Conservation (phyloP, 2,113 vertebrate genomes). For the Albula glossodonta region DNA sequence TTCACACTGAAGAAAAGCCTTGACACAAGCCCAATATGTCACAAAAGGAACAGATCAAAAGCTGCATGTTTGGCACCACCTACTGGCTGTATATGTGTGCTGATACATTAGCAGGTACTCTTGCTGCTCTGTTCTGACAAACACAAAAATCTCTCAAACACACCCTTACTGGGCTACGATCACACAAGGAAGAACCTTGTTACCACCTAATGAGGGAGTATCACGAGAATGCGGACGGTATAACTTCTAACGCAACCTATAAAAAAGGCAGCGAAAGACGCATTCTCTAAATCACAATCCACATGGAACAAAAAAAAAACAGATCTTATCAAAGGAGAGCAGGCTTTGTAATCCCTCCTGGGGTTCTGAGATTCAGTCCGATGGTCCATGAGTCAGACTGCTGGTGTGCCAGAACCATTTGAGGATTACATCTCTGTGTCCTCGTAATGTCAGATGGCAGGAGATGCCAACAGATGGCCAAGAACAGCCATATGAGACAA, state of each 20-base stretch:
- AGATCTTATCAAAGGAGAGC: not conserved
- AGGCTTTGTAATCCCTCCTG: not conserved
- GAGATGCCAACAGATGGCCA: not conserved
- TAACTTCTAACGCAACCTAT: not conserved
- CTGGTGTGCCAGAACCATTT: not conserved
- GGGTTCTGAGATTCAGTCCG: constrained; percentile 18
- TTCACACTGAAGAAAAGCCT: not conserved
- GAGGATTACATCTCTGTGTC: not conserved
- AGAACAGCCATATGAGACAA: not conserved
- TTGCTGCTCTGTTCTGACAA: not conserved
- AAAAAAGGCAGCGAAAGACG: not conserved
- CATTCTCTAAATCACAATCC: not conserved
- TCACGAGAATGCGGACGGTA: not conserved
- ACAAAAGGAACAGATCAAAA: not conserved
- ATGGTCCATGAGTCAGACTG: constrained; percentile 2
- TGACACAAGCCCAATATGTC: not conserved
- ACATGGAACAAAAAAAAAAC: not conserved
- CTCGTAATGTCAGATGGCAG: not conserved
- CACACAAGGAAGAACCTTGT: not conserved
- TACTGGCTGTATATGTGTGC: not conserved
- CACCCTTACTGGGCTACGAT: not conserved
- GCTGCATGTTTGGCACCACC: not conserved
- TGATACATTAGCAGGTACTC: no score
- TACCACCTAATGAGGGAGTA: not conserved
- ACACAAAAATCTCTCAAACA: not conserved